Evolutionary conservation across 2,888 invertebrate genomes (phyloP).

Genomic region (Cryptophagus acutangulus): DNA sequence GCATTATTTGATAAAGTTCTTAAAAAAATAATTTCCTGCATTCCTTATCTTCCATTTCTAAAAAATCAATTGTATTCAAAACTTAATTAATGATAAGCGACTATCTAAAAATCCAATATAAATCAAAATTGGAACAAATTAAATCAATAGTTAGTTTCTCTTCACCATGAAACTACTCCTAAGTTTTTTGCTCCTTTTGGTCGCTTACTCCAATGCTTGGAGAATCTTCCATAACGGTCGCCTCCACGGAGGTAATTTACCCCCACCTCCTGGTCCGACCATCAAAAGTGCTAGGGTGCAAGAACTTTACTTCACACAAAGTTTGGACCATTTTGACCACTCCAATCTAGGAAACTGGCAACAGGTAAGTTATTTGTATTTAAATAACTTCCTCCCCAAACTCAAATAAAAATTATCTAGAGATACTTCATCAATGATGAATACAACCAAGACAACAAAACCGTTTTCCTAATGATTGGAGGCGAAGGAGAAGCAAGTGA

Average conservation of each 20-base stretch:
- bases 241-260: slow-evolving; percentile 41
- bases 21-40: too few species aligned
- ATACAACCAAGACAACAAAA: slow-evolving; percentile 4
- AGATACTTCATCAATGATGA: slow-evolving; percentile 13
- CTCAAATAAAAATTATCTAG: slow-evolving; percentile 10
- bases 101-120: not conserved
- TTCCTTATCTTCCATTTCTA: too few species aligned
- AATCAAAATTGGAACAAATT: not conserved
- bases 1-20: too few species aligned
- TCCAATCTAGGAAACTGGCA: slow-evolving; percentile 5
- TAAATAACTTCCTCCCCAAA: too few species aligned
- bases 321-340: slow-evolving; percentile 12
- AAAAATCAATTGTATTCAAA: too few species aligned
- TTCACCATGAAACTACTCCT: not conserved
- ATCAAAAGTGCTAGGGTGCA: slow-evolving; percentile 1
- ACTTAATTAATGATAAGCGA: too few species aligned
- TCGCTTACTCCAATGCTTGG: slow-evolving; percentile 29
- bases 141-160: not conserved
- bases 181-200: not conserved
- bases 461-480: slow-evolving; percentile 14
- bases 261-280: slow-evolving; percentile 33
- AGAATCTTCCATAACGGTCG: slow-evolving; percentile 43
- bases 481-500: slow-evolving; percentile 11
- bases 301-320: slow-evolving; percentile 10
- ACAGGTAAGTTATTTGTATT: slow-evolving; percentile 11